Evolutionary conservation across 2,113 vertebrate species (phyloP).

Genomic region (Ranitomeya variabilis): DNA sequence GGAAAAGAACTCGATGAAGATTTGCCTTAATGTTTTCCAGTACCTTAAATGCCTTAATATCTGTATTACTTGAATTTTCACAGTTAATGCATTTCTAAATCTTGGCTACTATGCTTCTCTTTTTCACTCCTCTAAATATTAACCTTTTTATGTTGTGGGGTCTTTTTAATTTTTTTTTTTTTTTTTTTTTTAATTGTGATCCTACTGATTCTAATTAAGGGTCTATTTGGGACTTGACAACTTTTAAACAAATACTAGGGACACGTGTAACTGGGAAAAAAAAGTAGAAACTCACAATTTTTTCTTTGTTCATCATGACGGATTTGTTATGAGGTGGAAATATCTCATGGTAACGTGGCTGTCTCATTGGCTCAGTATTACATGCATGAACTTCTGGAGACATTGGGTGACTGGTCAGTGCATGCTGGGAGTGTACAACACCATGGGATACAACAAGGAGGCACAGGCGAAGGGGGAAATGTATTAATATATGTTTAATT

Average conservation of each 20-base stretch:
- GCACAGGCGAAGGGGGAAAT: background rate
- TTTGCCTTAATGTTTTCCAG: conserved; percentile 59
- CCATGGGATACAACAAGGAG: background rate
- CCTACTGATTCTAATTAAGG: background rate
- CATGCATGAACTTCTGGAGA: background rate
- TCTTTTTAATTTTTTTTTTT: no score
- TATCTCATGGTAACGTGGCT: background rate
- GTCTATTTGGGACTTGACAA: background rate
- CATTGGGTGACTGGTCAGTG: background rate
- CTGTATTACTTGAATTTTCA: conserved; percentile 58
- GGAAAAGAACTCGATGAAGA: conserved; percentile 49
- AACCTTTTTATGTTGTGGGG: background rate
- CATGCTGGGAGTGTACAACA: background rate
- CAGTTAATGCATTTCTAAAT: conserved; percentile 52
- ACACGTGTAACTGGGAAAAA: background rate
- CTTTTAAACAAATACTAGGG: background rate
- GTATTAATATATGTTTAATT: background rate
- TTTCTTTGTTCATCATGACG: no score
- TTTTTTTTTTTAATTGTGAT: background rate
- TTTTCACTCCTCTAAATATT: conserved; percentile 60
- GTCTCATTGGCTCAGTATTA: background rate
- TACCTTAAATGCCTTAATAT: conserved; percentile 66
- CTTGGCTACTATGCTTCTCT: conserved; percentile 54
- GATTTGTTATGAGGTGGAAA: background rate
- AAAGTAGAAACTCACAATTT: no score